phyloP scores from a whole-genome alignment of 2,888 invertebrate species.

The Agelastica alni region DNA sequence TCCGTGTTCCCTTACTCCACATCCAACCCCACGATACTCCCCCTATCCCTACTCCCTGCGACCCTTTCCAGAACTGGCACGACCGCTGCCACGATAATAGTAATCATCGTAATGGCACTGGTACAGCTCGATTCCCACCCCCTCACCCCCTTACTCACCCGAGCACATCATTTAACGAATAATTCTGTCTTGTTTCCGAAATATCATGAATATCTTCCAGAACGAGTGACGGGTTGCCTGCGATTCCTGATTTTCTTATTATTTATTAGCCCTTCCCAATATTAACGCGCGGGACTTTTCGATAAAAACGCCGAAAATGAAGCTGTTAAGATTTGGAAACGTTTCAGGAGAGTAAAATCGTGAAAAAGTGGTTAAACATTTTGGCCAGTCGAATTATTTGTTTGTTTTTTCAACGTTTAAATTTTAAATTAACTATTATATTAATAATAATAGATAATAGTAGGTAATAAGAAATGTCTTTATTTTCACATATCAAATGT shows the following conservation, averaged over 20 bases:
- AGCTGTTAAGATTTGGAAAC: no score
- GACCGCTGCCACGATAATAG: conserved; percentile 41
- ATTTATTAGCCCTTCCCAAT: no score
- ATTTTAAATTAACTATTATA: no score
- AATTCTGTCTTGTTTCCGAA: conserved; percentile 34
- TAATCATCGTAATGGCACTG: conserved; percentile 47
- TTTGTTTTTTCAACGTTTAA: no score
- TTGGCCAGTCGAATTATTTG: no score
- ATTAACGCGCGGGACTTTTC: no score
- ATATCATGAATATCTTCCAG: conserved; percentile 29
- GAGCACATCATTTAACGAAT: conserved; percentile 33
- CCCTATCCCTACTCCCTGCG: conserved; percentile 18
- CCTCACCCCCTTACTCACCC: conserved; percentile 7
- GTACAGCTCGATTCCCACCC: conserved; percentile 28
- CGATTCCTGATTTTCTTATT: conserved; percentile 15
- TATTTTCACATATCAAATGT: no score
- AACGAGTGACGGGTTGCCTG: conserved; percentile 15
- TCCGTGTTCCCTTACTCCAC: conserved; percentile 10
- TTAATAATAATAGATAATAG: no score
- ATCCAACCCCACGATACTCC: conserved; percentile 41
- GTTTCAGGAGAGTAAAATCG: no score
- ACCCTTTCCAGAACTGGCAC: conserved; percentile 32
- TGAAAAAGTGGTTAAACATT: no score
- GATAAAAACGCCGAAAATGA: no score
- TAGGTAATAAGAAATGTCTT: no score